Evolutionary conservation across 2,888 invertebrate genomes (phyloP).

Genomic region (Melipona bicolor): DNA sequence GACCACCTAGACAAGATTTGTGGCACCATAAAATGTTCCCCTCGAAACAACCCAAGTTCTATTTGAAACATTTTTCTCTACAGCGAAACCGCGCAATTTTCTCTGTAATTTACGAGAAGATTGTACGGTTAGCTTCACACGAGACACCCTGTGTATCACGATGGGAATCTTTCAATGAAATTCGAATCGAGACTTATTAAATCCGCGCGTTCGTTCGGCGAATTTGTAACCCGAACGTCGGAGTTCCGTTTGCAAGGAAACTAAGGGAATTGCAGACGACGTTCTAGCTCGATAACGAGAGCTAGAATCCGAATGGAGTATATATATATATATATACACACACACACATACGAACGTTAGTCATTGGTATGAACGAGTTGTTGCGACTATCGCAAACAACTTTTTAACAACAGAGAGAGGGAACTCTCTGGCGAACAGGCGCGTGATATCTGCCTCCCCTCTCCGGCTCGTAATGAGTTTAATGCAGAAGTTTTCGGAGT

Average conservation of each 20-base stretch:
- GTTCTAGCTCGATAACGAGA: constrained; percentile 42
- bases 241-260: constrained; percentile 29
- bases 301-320: constrained; percentile 6
- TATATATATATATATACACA: no score
- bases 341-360: constrained; percentile 15
- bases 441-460: constrained; percentile 54
- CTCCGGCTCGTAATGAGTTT: constrained; percentile 62
- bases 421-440: constrained; percentile 10
- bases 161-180: no score
- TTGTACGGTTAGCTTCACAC: no score
- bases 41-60: no score
- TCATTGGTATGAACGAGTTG: constrained; percentile 49
- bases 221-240: constrained; percentile 16
- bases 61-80: no score
- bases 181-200: not conserved
- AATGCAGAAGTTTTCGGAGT: constrained; percentile 62
- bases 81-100: no score
- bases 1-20: no score
- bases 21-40: no score
- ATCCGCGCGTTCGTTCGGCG: not conserved
- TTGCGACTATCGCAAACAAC: constrained; percentile 55
- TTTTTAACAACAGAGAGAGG: constrained; percentile 58
- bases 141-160: no score
- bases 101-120: no score
- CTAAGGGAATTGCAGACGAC: constrained; percentile 42